Evolutionary conservation across 2,797 vertebrate species (phyloP).

Genomic region (Odontamblyopus rebecca): DNA sequence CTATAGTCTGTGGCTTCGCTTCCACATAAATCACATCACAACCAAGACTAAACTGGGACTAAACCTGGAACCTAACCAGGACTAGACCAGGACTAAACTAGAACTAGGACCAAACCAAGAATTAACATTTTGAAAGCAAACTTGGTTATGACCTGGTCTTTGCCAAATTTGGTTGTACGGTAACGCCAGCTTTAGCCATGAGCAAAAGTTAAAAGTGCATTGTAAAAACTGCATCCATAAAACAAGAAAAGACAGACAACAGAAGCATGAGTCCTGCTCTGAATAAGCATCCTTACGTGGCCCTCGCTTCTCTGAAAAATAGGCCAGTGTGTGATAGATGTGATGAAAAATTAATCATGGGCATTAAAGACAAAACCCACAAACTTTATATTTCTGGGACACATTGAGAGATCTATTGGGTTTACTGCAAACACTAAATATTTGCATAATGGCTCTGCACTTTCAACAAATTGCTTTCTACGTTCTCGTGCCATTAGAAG

Average conservation of each 20-base stretch:
- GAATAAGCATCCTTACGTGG: slow-evolving; percentile 34
- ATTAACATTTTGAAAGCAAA: background rate
- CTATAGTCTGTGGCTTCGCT: background rate
- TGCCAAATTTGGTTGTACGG: background rate
- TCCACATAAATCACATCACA: background rate
- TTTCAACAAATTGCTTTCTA: slow-evolving; percentile 71
- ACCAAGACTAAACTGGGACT: background rate
- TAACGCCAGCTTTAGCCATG: background rate
- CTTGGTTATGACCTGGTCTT: background rate
- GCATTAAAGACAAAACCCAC: slow-evolving; percentile 73
- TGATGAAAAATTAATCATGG: slow-evolving; percentile 77
- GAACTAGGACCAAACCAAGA: background rate
- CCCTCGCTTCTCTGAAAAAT: slow-evolving; percentile 57
- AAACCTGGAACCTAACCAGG: background rate
- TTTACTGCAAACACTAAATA: slow-evolving; percentile 73
- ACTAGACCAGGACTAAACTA: background rate
- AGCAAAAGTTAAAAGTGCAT: background rate
- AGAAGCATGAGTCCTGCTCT: slow-evolving; percentile 13
- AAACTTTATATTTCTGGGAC: slow-evolving; percentile 75
- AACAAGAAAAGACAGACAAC: slow-evolving; percentile 35
- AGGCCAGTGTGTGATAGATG: slow-evolving; percentile 62
- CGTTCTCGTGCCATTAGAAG: slow-evolving; percentile 58
- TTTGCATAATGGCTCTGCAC: slow-evolving; percentile 73
- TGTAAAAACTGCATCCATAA: slow-evolving; percentile 14
- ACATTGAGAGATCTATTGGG: slow-evolving; percentile 69